Base-by-base conservation (phyloP, 2,797 vertebrate genomes). In the Lerista edwardsae region DNA sequence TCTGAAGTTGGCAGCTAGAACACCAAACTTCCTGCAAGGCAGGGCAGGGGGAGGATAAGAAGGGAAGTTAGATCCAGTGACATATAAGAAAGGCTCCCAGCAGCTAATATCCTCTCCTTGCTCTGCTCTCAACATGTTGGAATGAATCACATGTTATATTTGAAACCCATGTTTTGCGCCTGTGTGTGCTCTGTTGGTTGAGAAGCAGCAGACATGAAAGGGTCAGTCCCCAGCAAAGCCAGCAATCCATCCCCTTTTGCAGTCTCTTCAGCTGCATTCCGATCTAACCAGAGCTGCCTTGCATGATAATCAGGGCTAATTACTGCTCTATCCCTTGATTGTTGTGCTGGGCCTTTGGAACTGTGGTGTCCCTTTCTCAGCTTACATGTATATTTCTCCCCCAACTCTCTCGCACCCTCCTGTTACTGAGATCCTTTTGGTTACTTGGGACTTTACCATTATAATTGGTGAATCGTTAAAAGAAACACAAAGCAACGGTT, bases 301-400 rank as follows among this genome's bases (percentile, higher is more conserved):
- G 95, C 96, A 95, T 95, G 94, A 95, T 95, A 96, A 96, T 96
- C 94, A 96, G 95, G 89, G 92, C 95, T 96, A 96, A 96, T 96
- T 95, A 95, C 91, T 62, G 81, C 95, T 95, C 95, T 95, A 95
- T 95, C 94, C 89, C 92, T 91, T 88, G 93, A 93, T 95, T 94
- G 94, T 93, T 77, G 93, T 91, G 93, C 94, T 92, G 94, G 95
- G 95, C 93, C 89, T 95, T 92, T 83, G 91, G 92, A 95, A 92
- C 90, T 83, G 92, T 89, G 75, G 87, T 84, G 91, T 89, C 88
- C 93, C 91, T 91, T 92, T 90, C 90, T 83, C 92, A 91, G 92
- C 91, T 95, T 90, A 75, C 89, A 93, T 79, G 69, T 80, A 23
- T 91, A 90, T 90, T 3, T 88, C 90, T 87, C 87, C 79, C 86